Percentiles rank a stretch among this genome's conserved stretches.
These are phyloP conservation scores for Mus spicilegus DNA, from an alignment of 2,113 vertebrate species.

Conservation along the genomic window DNA sequence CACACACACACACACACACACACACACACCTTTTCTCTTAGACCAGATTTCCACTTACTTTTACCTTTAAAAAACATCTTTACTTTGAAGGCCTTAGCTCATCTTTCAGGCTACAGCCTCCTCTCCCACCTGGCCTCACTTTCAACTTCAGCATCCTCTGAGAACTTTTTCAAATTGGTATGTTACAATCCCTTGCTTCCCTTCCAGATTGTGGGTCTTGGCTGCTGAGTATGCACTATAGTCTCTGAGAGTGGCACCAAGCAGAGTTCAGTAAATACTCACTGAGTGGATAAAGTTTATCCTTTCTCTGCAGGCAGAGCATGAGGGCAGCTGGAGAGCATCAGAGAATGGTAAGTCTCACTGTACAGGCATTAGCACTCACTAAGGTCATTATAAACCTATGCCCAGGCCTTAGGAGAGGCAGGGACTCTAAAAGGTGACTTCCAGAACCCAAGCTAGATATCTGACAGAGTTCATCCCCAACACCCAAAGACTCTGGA, in stretches of 20 bases:
- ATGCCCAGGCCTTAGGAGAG: not conserved
- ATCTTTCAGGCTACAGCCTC: not conserved
- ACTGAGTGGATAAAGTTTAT: not conserved
- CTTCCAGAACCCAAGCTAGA: not conserved
- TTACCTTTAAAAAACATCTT: not conserved
- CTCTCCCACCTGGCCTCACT: not conserved
- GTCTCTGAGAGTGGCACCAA: not conserved
- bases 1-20: not conserved
- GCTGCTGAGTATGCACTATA: not conserved
- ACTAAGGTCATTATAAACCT: not conserved
- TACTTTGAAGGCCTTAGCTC: not conserved
- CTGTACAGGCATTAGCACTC: not conserved
- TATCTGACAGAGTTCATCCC: not conserved
- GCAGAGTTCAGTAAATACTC: not conserved
- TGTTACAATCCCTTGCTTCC: not conserved
- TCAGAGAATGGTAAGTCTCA: not conserved
- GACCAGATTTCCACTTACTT: not conserved
- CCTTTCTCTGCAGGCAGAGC: not conserved
- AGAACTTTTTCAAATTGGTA: not conserved
- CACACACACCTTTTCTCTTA: not conserved
- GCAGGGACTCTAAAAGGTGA: not conserved
- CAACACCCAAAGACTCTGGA: not conserved
- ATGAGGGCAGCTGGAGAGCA: not conserved
- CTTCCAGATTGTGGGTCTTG: not conserved
- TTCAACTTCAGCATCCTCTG: not conserved